Percentiles rank a stretch among this genome's conserved stretches.
These are phyloP conservation scores for Heliocidaris erythrogramma DNA, from an alignment of 35 echinoderm and acorn worm genomes.

Conservation along the genomic window DNA sequence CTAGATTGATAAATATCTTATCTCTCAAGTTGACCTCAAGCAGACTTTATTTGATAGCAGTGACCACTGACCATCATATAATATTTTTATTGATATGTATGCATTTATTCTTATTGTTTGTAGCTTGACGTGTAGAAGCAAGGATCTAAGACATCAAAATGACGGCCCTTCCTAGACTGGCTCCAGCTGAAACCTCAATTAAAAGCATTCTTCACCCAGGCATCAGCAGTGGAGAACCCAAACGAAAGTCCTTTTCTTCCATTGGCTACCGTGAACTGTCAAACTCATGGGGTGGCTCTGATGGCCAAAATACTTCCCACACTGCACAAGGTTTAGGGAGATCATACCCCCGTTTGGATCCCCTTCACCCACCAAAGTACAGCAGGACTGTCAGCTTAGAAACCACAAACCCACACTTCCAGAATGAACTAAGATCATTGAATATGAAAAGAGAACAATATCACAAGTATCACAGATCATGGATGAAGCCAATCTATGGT, in stretches of 20 bases:
- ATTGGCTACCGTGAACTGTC: constrained; percentile 49
- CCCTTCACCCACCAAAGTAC: constrained; percentile 56
- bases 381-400: constrained; percentile 57
- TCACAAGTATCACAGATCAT: constrained; percentile 60
- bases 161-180: constrained; percentile 62
- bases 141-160: background rate
- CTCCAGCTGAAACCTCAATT: constrained; percentile 55
- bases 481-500: constrained; percentile 79
- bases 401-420: constrained; percentile 64
- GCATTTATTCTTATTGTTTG: background rate
- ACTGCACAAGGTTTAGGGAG: background rate
- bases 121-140: background rate
- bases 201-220: constrained; percentile 19
- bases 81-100: background rate
- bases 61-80: no score
- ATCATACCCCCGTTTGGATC: constrained; percentile 57
- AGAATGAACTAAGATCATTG: constrained; percentile 59
- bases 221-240: background rate
- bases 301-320: background rate
- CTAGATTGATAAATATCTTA: no score
- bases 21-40: no score
- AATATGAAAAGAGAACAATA: constrained; percentile 72
- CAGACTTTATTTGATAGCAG: no score
- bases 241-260: constrained; percentile 44
- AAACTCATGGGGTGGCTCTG: constrained; percentile 63